Conservation (phyloP, 2,888 invertebrate genomes). For the Xestia rhomboidea region DNA sequence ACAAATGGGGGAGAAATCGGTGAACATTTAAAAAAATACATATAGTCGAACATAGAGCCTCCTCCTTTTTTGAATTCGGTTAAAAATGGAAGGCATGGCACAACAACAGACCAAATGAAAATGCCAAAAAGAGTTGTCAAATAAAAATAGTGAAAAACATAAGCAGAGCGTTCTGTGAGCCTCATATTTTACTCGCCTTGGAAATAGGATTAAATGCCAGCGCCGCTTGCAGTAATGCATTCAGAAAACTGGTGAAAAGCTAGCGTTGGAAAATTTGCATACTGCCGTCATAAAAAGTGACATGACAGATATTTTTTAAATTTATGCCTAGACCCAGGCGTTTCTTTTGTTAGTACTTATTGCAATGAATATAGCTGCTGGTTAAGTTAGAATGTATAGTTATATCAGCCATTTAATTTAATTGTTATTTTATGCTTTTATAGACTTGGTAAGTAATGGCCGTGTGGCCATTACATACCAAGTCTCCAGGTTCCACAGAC, state of each 20-base stretch:
- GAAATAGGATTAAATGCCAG: slow-evolving; percentile 51
- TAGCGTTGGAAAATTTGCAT: slow-evolving; percentile 57
- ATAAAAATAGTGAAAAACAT: slow-evolving; percentile 30
- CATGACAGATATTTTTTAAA: slow-evolving; percentile 20
- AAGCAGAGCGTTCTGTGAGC: slow-evolving; percentile 21
- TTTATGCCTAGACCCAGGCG: neutral
- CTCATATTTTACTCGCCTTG: slow-evolving; percentile 47
- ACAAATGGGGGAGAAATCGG: too few relatives aligned
- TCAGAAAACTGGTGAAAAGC: slow-evolving; percentile 36
- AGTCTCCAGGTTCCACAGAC: too few relatives aligned
- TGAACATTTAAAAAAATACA: too few relatives aligned
- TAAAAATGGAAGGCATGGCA: neutral
- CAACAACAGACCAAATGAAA: slow-evolving; percentile 3
- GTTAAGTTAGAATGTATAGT: too few relatives aligned
- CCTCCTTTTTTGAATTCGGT: too few relatives aligned
- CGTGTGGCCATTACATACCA: too few relatives aligned
- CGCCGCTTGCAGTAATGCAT: slow-evolving; percentile 47
- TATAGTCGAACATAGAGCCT: too few relatives aligned
- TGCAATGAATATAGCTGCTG: too few relatives aligned
- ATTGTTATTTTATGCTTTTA: too few relatives aligned
- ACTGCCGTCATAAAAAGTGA: slow-evolving; percentile 48
- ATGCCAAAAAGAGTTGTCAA: neutral
- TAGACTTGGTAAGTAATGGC: too few relatives aligned
- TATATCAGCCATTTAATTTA: too few relatives aligned
- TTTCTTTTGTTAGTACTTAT: neutral